A percentile compares a stretch with the other conserved stretches of the same genome.
These are phyloP conservation scores for Nasonovia ribisnigri DNA, from an alignment of 2,888 invertebrate genomes.

Conservation along the genomic window DNA sequence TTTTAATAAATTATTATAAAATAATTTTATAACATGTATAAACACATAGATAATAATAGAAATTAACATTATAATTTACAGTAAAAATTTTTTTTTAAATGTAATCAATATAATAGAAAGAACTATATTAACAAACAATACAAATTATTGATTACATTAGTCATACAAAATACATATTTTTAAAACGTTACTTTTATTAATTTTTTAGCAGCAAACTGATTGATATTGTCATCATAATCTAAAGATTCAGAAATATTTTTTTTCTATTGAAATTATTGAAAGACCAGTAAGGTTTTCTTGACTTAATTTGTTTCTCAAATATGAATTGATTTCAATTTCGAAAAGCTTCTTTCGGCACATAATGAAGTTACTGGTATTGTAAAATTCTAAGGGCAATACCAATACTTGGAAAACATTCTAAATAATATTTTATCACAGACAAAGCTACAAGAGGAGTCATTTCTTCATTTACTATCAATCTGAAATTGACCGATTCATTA, in stretches of 20 bases:
- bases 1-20: no score
- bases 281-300: conserved; percentile 28
- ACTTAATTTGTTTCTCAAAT: no score
- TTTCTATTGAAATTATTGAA: conserved; percentile 37
- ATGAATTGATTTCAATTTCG: background rate
- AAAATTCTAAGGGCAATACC: background rate
- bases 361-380: no score
- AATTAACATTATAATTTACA: no score
- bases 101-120: no score
- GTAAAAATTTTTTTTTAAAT: no score
- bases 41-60: no score
- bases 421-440: conserved; percentile 31
- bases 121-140: background rate
- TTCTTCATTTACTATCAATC: conserved; percentile 10
- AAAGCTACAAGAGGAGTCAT: conserved; percentile 28
- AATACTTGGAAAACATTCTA: conserved; percentile 28
- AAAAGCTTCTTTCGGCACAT: no score
- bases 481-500: conserved; percentile 30
- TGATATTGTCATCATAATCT: conserved; percentile 10
- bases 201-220: conserved; percentile 14
- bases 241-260: conserved; percentile 24
- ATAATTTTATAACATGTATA: no score
- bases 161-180: background rate
- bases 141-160: background rate
- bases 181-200: background rate